Percentiles rank a stretch among this genome's conserved stretches.
phyloP scores from a whole-genome alignment of 2,113 vertebrate genomes.

The Pardalotus punctatus region DNA sequence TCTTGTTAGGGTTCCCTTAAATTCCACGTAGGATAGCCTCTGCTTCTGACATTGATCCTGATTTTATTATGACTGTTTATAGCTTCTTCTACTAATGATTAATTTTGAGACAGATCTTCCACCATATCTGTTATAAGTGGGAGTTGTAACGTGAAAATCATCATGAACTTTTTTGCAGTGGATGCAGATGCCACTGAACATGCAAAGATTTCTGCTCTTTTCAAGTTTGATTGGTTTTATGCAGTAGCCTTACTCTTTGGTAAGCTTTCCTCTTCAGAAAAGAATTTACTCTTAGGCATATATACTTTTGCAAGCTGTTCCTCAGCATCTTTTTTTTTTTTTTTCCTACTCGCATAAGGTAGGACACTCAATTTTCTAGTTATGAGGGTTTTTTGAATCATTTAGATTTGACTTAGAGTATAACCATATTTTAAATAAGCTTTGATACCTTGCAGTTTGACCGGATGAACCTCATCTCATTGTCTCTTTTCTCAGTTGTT shows the following conservation, averaged over 20 bases:
- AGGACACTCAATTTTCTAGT: not conserved
- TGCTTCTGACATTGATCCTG: not conserved
- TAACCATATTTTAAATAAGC: not conserved
- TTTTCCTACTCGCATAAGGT: not conserved
- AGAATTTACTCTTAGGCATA: rapidly evolving
- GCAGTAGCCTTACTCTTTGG: not conserved
- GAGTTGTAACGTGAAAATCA: not conserved
- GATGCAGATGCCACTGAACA: not conserved
- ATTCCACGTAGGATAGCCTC: not conserved
- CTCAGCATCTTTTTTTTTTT: not conserved
- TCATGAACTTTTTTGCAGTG: not conserved
- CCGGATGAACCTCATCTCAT: not conserved
- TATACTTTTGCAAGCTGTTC: not conserved
- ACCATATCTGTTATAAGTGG: not conserved
- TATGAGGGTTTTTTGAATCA: not conserved
- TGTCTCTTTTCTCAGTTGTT: not conserved
- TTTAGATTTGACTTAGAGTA: not conserved
- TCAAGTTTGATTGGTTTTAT: not conserved
- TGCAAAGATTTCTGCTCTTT: not conserved
- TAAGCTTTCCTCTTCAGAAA: not conserved
- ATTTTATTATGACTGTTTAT: not conserved
- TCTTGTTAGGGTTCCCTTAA: not conserved
- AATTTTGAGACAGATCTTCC: not conserved
- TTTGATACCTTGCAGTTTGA: not conserved
- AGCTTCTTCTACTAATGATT: not conserved